Evolutionary conservation across 2,797 vertebrate species (phyloP).

Genomic region (Schizopygopsis pylzovi): DNA sequence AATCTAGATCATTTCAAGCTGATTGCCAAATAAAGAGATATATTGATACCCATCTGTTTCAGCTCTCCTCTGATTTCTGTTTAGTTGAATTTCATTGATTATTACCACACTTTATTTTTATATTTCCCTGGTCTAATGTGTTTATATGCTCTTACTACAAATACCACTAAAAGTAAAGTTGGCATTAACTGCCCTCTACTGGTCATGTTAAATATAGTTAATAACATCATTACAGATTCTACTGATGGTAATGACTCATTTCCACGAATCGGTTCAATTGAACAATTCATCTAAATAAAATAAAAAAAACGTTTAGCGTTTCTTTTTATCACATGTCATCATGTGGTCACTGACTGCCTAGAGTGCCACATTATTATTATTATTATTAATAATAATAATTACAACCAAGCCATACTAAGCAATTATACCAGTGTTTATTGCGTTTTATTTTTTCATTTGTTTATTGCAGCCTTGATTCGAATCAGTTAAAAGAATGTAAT

Average conservation of each 20-base stretch:
- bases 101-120: neutral
- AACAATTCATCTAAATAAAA: neutral
- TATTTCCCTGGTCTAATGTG: neutral
- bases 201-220: neutral
- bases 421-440: neutral
- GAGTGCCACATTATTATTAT: no score
- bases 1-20: slow-evolving; percentile 83
- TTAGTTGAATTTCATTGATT: neutral
- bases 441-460: neutral
- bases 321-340: no score
- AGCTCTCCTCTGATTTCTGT: slow-evolving; percentile 37
- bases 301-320: neutral
- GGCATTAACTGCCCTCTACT: slow-evolving; percentile 34
- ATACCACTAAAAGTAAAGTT: neutral
- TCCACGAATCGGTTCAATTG: neutral
- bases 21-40: slow-evolving; percentile 85
- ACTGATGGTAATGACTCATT: neutral
- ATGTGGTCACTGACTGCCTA: no score
- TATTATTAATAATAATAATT: neutral
- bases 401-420: neutral
- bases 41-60: slow-evolving; percentile 62
- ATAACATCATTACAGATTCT: neutral
- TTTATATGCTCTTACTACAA: neutral
- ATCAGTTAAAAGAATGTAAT: neutral
- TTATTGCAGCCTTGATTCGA: neutral